Conservation (phyloP, 2,113 vertebrate genomes). For the Mastomys coucha region DNA sequence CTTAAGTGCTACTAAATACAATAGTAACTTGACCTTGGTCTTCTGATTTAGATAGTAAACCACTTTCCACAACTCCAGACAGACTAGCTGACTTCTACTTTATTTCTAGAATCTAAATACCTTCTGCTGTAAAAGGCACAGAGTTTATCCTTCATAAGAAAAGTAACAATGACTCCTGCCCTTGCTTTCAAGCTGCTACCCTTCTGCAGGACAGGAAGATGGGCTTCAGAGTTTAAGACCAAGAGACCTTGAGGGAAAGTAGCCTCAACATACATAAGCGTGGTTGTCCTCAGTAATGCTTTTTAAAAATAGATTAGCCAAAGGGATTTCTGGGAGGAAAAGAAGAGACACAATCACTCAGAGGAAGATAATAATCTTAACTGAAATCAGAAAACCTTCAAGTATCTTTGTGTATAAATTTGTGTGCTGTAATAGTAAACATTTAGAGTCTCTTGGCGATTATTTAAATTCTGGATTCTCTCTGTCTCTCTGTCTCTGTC, state of each 20-base stretch:
- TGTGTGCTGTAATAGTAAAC: conserved; percentile 58
- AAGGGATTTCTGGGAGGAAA: conserved; percentile 76
- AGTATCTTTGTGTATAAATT: conserved; percentile 79
- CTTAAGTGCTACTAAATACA: not conserved
- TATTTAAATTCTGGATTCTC: conserved; percentile 52
- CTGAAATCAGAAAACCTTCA: conserved; percentile 87
- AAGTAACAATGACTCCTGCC: conserved; percentile 18
- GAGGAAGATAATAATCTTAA: conserved; percentile 85
- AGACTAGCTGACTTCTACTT: not conserved
- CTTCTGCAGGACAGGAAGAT: not conserved
- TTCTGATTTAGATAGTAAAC: conserved; percentile 11
- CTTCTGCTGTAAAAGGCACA: conserved; percentile 42
- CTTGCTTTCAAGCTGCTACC: conserved; percentile 55
- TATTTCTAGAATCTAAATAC: conserved; percentile 36
- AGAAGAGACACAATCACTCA: conserved; percentile 74
- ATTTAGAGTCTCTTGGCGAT: conserved; percentile 70
- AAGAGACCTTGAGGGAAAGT: conserved; percentile 5
- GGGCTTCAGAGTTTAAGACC: conserved; percentile 63
- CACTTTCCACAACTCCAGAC: not conserved
- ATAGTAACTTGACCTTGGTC: not conserved
- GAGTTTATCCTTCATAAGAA: conserved; percentile 46
- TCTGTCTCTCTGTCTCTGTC: conserved; percentile 17
- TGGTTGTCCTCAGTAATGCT: conserved; percentile 69
- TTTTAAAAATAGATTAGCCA: conserved; percentile 75
- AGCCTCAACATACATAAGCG: conserved; percentile 40